Base-by-base conservation (phyloP, 2,113 vertebrate species). In the Gnathonemus echidnorhynchus region DNA sequence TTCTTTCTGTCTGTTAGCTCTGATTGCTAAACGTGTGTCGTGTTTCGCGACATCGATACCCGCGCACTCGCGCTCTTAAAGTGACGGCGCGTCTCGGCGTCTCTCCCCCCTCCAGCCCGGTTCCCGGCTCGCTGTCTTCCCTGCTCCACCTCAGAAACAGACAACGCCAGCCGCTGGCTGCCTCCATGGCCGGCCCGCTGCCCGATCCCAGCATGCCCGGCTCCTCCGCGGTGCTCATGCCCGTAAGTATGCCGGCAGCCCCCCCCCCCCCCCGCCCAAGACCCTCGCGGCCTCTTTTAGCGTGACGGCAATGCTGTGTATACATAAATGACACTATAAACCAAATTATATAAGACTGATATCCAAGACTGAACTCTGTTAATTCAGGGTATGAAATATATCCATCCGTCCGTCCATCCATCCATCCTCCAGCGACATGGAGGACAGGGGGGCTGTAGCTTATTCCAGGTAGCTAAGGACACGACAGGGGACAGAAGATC, bases 191-290 rank as follows among this genome's bases (percentile, higher is more conserved):
- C 3, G 98, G 98, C 93, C 97, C 97, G 89, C 96, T 99, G 92
- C 98, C 98, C 91, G 98, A 99, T 93, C 97, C 97, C 3, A 97
- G 97, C 86, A 98, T 99, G 97, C 98, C 97, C 9, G 98, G 97
- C 91, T 97, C 98, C 91, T 98, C 98, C 53, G 96, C 97, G 90
- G 97, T 98, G 90, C 95, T 97, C 93, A 97, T 99, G 97, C 96
- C 97, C 83, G 97, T 98, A 95, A 97, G 97, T 96, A 31, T 80
- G 35, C 15, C 1, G 10, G n/a, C n/a, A 9, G 15, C 3, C 66
- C 27, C 46, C 21, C 21, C 77, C 83, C 42, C 46, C n/a, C n/a
- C n/a, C 84, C 3, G 13, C 3, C 6, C 50, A 56, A 27, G 70
- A 74, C 70, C 70, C n/a, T 17, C 7, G 5, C 0, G 11, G 21